Evolutionary conservation across 1,140 invertebrate species (phyloP).

Genomic region (Diabrotica undecimpunctata): DNA sequence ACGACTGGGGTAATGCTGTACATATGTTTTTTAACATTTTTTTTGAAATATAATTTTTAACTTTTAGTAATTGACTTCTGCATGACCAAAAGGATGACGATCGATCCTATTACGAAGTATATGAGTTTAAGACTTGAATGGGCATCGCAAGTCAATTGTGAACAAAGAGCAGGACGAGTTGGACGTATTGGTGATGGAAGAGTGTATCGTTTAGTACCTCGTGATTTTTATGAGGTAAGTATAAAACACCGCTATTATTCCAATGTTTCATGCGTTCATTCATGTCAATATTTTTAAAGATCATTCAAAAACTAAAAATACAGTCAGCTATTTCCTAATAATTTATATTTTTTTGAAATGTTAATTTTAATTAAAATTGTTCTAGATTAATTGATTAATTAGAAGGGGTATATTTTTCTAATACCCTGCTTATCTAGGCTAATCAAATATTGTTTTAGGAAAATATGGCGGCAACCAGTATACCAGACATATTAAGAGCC

Average conservation of each 20-base stretch:
- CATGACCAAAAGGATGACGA: conserved; percentile 77
- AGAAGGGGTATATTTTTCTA: too few species aligned
- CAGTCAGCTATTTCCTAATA: too few species aligned
- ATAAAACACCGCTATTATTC: not conserved
- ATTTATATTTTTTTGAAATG: too few species aligned
- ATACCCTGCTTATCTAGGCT: too few species aligned
- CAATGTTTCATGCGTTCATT: too few species aligned
- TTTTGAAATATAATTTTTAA: too few species aligned
- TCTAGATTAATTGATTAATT: too few species aligned
- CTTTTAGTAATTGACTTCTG: conserved; percentile 91
- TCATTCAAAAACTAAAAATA: too few species aligned
- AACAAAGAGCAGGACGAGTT: conserved; percentile 85
- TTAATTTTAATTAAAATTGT: too few species aligned
- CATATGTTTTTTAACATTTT: too few species aligned
- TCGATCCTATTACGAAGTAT: conserved; percentile 74
- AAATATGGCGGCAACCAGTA: conserved; percentile 25
- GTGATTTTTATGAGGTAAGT: conserved; percentile 63
- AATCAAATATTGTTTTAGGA: conserved; percentile 18
- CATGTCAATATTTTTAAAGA: too few species aligned
- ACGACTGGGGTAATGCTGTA: too few species aligned
- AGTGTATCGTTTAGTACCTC: conserved; percentile 80
- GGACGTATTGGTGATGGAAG: conserved; percentile 82
- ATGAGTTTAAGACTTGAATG: conserved; percentile 75
- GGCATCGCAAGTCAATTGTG: conserved; percentile 86
- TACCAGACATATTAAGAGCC: conserved; percentile 76